Percentiles rank a stretch among this genome's conserved stretches.
phyloP scores from a whole-genome alignment of 2,888 invertebrate genomes.

The Lithophane leautieri region DNA sequence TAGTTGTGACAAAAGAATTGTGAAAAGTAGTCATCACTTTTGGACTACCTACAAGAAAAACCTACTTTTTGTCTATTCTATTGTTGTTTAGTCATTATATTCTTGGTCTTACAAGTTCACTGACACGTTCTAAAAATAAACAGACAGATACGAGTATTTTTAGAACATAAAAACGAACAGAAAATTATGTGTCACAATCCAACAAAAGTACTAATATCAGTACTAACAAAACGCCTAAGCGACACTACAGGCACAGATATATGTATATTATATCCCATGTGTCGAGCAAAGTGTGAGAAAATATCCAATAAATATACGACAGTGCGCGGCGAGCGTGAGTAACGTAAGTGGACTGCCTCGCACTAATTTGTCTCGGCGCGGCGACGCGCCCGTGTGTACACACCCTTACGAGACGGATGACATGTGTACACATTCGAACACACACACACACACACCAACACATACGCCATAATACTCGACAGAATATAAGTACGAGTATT shows the following conservation, averaged over 20 bases:
- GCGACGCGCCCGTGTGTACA: slow-evolving; percentile 9
- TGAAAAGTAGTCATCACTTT: too few species aligned
- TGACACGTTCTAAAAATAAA: neutral
- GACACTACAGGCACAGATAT: slow-evolving; percentile 26
- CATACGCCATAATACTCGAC: neutral
- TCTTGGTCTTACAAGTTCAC: neutral
- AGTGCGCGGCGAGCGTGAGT: slow-evolving; percentile 46
- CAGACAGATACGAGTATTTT: neutral
- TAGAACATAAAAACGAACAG: neutral
- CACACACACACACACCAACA: neutral
- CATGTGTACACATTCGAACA: neutral
- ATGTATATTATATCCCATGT: slow-evolving; percentile 29
- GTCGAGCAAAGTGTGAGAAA: slow-evolving; percentile 42
- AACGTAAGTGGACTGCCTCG: slow-evolving; percentile 48
- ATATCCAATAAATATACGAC: slow-evolving; percentile 60
- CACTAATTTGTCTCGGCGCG: slow-evolving; percentile 48
- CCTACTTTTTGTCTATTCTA: neutral
- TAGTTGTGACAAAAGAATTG: neutral
- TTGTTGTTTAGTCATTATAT: too few species aligned
- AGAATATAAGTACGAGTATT: neutral
- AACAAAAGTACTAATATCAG: slow-evolving; percentile 18
- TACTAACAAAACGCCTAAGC: slow-evolving; percentile 20
- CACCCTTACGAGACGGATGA: neutral
- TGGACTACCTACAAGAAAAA: neutral
- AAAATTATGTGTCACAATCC: slow-evolving; percentile 1